Percentiles rank a stretch among this genome's conserved stretches.
Conservation (phyloP, 2,797 vertebrate genomes). For the Parambassis ranga region DNA sequence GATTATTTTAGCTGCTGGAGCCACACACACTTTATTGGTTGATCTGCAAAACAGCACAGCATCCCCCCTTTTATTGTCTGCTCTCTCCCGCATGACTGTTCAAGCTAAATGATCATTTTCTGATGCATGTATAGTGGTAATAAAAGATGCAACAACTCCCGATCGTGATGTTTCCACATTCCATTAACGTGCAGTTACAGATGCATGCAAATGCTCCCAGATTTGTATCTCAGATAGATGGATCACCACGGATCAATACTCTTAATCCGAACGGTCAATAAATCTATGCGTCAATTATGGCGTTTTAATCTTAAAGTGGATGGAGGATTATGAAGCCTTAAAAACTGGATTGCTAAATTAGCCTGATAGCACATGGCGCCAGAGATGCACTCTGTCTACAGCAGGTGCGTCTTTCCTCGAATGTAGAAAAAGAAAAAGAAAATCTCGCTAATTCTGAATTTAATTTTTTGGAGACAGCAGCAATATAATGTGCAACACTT, state of each 20-base stretch:
- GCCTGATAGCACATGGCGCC: not conserved
- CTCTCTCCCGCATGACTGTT: constrained; percentile 63
- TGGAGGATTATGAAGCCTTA: constrained; percentile 2
- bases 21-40: constrained; percentile 64
- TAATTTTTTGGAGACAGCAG: not conserved
- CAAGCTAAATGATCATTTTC: constrained; percentile 68
- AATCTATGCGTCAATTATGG: constrained; percentile 62
- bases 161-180: constrained; percentile 46
- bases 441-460: not conserved
- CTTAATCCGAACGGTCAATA: constrained; percentile 59
- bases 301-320: constrained; percentile 34
- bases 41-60: constrained; percentile 62
- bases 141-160: constrained; percentile 64
- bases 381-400: not conserved
- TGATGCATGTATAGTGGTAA: constrained; percentile 56
- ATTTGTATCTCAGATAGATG: constrained; percentile 53
- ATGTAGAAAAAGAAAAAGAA: not conserved
- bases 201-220: constrained; percentile 44
- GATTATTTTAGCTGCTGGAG: constrained; percentile 56
- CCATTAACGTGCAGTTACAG: constrained; percentile 65
- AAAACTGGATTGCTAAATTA: constrained; percentile 10
- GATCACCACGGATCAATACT: constrained; percentile 67
- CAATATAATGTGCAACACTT: too few relatives aligned
- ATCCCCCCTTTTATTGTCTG: constrained; percentile 70
- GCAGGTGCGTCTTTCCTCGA: constrained; percentile 15